These are phyloP conservation scores for Hassar affinis DNA, from an alignment of 2,113 vertebrate species.

Conservation along the genomic window DNA sequence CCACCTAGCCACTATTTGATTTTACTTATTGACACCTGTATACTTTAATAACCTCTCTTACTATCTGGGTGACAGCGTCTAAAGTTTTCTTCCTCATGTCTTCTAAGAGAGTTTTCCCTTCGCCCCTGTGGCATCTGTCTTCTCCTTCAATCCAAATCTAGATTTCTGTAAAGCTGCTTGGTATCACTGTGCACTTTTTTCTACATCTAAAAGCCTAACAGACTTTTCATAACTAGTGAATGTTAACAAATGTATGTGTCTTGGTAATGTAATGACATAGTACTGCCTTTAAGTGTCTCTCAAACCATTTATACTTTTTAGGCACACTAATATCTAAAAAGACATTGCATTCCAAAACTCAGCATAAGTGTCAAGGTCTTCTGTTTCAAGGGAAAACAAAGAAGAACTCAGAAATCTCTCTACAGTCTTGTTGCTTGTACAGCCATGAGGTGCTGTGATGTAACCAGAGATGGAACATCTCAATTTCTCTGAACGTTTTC, in stretches of 20 bases:
- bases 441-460: constrained; percentile 21
- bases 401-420: constrained; percentile 15
- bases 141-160: neutral
- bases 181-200: neutral
- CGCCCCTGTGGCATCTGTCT: neutral
- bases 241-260: neutral
- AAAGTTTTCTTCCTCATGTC: neutral
- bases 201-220: neutral
- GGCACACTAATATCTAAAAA: neutral
- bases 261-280: neutral
- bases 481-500: constrained; percentile 21
- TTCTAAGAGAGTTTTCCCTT: neutral
- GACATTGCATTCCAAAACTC: neutral
- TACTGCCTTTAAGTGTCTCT: neutral
- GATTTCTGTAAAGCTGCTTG: neutral
- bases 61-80: too few species aligned
- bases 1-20: too few species aligned
- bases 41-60: too few species aligned
- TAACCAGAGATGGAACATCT: constrained; percentile 15
- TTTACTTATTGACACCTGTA: too few species aligned
- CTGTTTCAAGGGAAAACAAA: neutral
- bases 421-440: constrained; percentile 19
- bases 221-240: neutral
- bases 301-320: neutral
- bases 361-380: neutral